phyloP scores from a whole-genome alignment of 2,113 vertebrate species.

The Phocoena sinus region DNA sequence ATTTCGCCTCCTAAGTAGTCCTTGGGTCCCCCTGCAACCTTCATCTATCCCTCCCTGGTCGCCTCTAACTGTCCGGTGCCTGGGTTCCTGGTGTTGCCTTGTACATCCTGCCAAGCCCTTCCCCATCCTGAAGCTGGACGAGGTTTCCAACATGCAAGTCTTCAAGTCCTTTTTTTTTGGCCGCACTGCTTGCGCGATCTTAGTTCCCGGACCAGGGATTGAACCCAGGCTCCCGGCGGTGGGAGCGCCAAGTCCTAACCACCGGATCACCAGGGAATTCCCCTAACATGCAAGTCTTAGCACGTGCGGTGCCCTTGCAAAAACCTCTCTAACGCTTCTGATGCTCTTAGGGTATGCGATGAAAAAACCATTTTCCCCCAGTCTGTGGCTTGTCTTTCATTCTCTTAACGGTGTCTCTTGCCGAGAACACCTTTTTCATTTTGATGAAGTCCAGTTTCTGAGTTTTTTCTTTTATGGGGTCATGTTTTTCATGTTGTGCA shows the following conservation, averaged over 20 bases:
- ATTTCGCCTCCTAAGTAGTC: background rate
- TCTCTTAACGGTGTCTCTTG: background rate
- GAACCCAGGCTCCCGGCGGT: fast-evolving
- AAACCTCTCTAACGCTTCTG: background rate
- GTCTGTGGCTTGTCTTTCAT: background rate
- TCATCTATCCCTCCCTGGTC: background rate
- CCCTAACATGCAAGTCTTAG: background rate
- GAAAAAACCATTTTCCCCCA: background rate
- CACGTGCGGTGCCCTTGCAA: fast-evolving
- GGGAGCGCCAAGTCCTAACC: too few species aligned
- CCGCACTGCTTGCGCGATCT: too few species aligned
- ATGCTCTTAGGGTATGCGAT: background rate
- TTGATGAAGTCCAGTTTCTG: background rate
- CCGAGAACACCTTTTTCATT: background rate
- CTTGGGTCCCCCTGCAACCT: background rate
- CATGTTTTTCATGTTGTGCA: background rate
- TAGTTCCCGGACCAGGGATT: too few species aligned
- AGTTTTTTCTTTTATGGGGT: background rate
- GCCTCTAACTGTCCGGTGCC: too few species aligned
- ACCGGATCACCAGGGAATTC: too few species aligned
- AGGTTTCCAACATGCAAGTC: background rate
- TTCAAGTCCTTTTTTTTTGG: background rate
- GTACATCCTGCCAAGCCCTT: background rate
- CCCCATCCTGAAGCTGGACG: background rate
- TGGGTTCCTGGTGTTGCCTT: background rate